Conservation (phyloP, 2,888 invertebrate species). For the Drosophila algonquin region DNA sequence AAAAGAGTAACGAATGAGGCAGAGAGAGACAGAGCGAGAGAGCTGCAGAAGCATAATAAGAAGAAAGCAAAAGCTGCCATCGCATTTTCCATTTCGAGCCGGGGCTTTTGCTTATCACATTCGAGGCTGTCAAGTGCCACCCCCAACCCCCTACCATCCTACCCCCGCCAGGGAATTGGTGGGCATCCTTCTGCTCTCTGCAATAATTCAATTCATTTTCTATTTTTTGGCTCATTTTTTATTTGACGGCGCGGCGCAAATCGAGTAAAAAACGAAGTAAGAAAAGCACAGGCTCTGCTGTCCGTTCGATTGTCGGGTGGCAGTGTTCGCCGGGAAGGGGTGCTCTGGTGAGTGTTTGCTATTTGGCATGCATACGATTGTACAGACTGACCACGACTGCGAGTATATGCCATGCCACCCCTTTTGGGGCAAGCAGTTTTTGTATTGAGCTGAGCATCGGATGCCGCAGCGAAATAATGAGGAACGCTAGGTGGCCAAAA, state of each 20-base stretch:
- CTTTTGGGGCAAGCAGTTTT: neutral
- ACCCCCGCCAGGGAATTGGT: neutral
- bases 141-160: neutral
- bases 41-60: constrained; percentile 63
- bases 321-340: constrained; percentile 29
- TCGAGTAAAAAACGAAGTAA: constrained; percentile 48
- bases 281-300: constrained; percentile 44
- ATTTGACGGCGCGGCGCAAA: constrained; percentile 60
- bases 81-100: constrained; percentile 69
- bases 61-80: constrained; percentile 56
- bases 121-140: constrained; percentile 74
- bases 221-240: constrained; percentile 72
- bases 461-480: too few relatives aligned
- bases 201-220: constrained; percentile 82
- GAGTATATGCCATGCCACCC: neutral
- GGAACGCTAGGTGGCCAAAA: neutral
- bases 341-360: constrained; percentile 8
- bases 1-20: neutral
- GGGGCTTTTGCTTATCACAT: constrained; percentile 75
- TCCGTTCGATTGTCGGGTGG: constrained; percentile 48
- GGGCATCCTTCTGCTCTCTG: constrained; percentile 66
- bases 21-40: constrained; percentile 13
- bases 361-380: neutral
- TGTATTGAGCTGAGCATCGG: too few relatives aligned
- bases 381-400: neutral